Conservation (phyloP, 1,140 invertebrate species). For the Acromyrmex heyeri region DNA sequence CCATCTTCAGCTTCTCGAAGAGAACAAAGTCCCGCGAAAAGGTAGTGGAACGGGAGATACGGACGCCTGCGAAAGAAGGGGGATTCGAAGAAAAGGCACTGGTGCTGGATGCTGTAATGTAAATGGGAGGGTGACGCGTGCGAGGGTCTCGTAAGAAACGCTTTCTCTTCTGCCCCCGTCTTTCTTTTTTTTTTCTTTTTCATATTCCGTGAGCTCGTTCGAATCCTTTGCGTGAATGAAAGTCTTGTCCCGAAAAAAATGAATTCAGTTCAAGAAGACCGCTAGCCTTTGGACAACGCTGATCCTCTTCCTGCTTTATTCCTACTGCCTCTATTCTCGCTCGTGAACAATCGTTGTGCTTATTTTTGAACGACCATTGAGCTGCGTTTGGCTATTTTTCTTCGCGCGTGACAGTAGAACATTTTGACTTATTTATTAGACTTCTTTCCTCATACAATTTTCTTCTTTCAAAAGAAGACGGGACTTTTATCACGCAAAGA, state of each 20-base stretch:
- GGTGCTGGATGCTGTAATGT: conserved; percentile 68
- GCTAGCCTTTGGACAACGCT: conserved; percentile 61
- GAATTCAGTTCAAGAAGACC: conserved; percentile 64
- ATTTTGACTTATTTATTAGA: conserved; percentile 71
- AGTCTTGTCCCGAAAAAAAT: conserved; percentile 65
- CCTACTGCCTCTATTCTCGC: not conserved
- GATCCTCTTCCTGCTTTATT: conserved; percentile 31
- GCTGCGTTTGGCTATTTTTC: conserved; percentile 43
- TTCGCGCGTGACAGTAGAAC: conserved; percentile 61
- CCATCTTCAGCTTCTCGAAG: conserved; percentile 39
- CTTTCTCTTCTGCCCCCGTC: conserved; percentile 34
- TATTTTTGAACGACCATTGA: conserved; percentile 57
- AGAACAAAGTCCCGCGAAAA: conserved; percentile 56
- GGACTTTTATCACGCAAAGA: conserved; percentile 15
- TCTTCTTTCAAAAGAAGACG: not conserved
- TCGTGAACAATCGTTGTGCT: conserved; percentile 25
- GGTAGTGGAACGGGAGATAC: conserved; percentile 28
- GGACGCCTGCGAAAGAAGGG: conserved; percentile 47
- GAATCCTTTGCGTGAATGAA: conserved; percentile 69
- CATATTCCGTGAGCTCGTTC: conserved; percentile 58
- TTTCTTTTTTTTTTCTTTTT: conserved; percentile 36
- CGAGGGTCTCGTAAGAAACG: conserved; percentile 66
- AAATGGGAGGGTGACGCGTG: conserved; percentile 70
- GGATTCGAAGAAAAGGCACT: conserved; percentile 54
- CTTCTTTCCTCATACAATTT: not conserved